Evolutionary conservation across 2,113 vertebrate genomes (phyloP).

Genomic region (Ondatra zibethicus): DNA sequence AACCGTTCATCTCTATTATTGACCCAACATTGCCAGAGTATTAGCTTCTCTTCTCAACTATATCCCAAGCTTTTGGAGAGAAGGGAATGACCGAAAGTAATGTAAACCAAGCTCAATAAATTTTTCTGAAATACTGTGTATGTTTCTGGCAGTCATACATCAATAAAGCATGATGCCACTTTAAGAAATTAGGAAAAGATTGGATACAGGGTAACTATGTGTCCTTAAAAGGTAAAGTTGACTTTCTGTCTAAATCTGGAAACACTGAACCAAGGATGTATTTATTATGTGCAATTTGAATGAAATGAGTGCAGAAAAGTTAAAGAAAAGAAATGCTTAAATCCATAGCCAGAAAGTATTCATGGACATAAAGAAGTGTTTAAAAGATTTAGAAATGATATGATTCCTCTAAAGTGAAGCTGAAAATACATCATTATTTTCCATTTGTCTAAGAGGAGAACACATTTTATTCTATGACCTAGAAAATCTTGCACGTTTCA

Average conservation of each 20-base stretch:
- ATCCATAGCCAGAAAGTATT: slow-evolving; percentile 18
- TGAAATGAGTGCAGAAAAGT: not conserved
- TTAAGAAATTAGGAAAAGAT: not conserved
- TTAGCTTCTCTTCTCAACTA: not conserved
- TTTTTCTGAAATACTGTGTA: not conserved
- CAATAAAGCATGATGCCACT: not conserved
- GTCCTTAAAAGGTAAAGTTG: slow-evolving; percentile 16
- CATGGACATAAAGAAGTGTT: not conserved
- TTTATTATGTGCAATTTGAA: not conserved
- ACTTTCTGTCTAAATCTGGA: slow-evolving; percentile 26
- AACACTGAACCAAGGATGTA: not conserved
- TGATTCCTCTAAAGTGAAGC: not conserved
- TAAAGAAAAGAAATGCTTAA: not conserved
- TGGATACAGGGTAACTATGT: not conserved
- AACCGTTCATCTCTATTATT: not conserved
- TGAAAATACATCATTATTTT: not conserved
- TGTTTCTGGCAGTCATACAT: not conserved
- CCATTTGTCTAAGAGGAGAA: slow-evolving; percentile 18
- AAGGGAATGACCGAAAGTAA: not conserved
- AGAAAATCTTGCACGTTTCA: not conserved
- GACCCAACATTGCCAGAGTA: not conserved
- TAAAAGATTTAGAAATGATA: not conserved
- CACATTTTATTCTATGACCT: not conserved
- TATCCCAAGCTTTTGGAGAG: not conserved
- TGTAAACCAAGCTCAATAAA: not conserved